Conservation (phyloP, 2,797 vertebrate genomes). For the Thaleichthys pacificus region DNA sequence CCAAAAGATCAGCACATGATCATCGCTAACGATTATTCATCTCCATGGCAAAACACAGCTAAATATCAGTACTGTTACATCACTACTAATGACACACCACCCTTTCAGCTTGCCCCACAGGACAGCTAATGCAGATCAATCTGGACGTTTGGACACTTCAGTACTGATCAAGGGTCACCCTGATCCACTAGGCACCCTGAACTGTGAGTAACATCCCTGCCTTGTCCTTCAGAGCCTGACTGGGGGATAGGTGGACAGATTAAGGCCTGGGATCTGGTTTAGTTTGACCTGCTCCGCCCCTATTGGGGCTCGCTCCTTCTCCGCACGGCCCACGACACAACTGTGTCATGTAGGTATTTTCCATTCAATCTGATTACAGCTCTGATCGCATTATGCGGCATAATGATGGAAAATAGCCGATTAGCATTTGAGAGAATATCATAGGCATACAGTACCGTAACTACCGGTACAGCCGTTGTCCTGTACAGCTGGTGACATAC, state of each 20-base stretch:
- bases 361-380: slow-evolving; percentile 82
- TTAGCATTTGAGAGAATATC: slow-evolving; percentile 71
- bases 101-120: too few species aligned
- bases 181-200: neutral
- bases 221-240: slow-evolving; percentile 27
- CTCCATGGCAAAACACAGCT: neutral
- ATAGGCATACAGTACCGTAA: slow-evolving; percentile 19
- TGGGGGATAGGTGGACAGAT: slow-evolving; percentile 59
- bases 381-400: slow-evolving; percentile 82
- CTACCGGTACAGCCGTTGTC: neutral
- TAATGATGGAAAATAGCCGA: slow-evolving; percentile 78
- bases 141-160: slow-evolving; percentile 8
- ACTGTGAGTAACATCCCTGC: slow-evolving; percentile 7
- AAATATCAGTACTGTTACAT: neutral
- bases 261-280: slow-evolving; percentile 53
- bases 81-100: too few species aligned
- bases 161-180: slow-evolving; percentile 27
- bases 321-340: slow-evolving; percentile 50
- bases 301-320: slow-evolving; percentile 38
- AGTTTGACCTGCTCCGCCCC: slow-evolving; percentile 46
- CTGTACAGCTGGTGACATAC: neutral
- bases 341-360: slow-evolving; percentile 78
- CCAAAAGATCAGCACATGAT: too few species aligned
- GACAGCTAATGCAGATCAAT: neutral
- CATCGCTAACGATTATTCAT: neutral